phyloP scores from a whole-genome alignment of 2,888 invertebrate species.

The Limnephilus auricula region DNA sequence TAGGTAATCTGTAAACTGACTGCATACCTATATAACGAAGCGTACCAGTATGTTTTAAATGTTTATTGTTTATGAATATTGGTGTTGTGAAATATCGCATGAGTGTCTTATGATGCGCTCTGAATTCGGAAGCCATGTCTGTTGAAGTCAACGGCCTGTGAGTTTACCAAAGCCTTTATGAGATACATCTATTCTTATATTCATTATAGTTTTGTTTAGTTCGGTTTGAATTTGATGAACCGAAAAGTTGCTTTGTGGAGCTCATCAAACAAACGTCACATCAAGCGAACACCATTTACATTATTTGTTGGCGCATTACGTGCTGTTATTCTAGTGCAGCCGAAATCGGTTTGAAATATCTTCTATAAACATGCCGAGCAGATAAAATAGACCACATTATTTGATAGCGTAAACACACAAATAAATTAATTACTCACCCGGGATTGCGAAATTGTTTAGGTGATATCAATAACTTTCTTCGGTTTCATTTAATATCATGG shows the following conservation, averaged over 20 bases:
- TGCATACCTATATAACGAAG: slow-evolving; percentile 1
- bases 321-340: slow-evolving; percentile 21
- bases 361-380: neutral
- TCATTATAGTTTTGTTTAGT: neutral
- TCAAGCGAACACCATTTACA: slow-evolving; percentile 23
- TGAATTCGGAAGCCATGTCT: slow-evolving; percentile 27
- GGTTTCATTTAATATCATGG: neutral
- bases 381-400: neutral
- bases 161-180: neutral
- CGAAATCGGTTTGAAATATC: slow-evolving; percentile 31
- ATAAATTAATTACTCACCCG: neutral
- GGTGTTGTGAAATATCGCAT: slow-evolving; percentile 33
- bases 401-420: neutral
- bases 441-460: neutral
- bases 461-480: neutral
- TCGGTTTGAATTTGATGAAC: slow-evolving; percentile 1
- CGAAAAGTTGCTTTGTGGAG: neutral
- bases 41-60: slow-evolving; percentile 12
- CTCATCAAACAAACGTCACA: slow-evolving; percentile 34
- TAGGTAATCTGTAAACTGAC: neutral
- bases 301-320: slow-evolving; percentile 7
- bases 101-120: neutral
- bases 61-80: neutral
- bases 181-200: neutral
- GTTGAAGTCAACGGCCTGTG: slow-evolving; percentile 36